Conservation (phyloP, 2,888 invertebrate species). For the Tipula unca region DNA sequence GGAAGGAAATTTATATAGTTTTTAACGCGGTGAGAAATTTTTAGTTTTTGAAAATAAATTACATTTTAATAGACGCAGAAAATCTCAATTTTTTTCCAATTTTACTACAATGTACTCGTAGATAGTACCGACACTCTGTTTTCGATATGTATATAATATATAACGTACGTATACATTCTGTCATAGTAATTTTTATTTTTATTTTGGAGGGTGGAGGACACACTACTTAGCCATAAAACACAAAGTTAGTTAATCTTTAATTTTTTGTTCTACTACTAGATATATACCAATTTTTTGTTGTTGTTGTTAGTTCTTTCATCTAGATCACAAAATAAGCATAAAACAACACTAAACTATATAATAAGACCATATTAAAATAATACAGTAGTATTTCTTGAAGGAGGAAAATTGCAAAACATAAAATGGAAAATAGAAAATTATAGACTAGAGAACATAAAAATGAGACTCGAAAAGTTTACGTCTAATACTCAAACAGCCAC, state of each 20-base stretch:
- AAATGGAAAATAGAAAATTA: not conserved
- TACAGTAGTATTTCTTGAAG: not conserved
- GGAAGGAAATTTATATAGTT: not conserved
- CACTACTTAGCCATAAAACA: not conserved
- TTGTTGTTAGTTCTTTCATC: not conserved
- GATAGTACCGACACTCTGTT: not conserved
- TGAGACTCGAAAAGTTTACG: not conserved
- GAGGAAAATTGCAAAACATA: not conserved
- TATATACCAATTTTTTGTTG: too few relatives aligned
- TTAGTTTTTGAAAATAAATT: not conserved
- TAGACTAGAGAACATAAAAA: not conserved
- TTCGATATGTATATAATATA: not conserved
- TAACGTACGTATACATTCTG: not conserved
- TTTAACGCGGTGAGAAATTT: not conserved
- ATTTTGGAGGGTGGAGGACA: not conserved
- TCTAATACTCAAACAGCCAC: not conserved
- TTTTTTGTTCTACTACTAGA: not conserved
- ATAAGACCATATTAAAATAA: not conserved
- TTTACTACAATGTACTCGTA: not conserved
- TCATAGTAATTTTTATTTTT: not conserved
- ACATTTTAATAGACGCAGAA: not conserved
- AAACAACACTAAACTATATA: not conserved
- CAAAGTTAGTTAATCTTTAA: not conserved
- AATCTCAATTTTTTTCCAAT: not conserved
- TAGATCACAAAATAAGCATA: not conserved